These are phyloP conservation scores for Ochropleura leucogaster DNA, from an alignment of 2,888 invertebrate genomes.

Conservation along the genomic window DNA sequence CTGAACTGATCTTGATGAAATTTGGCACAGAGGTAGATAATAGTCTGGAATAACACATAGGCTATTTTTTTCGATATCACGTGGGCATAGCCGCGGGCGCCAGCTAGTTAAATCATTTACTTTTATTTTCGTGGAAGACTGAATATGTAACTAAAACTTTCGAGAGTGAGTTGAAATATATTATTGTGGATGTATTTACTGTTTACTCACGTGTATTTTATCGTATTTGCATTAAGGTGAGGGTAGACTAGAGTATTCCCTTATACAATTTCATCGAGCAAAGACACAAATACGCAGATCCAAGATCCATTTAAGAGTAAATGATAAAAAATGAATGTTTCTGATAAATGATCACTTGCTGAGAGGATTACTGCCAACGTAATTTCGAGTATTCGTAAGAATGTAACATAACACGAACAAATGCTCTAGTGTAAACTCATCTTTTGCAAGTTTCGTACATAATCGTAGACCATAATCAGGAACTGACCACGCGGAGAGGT, in stretches of 20 bases:
- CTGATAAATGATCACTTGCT: neutral
- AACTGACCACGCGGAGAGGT: conserved; percentile 49
- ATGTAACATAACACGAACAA: neutral
- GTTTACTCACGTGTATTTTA: conserved; percentile 28
- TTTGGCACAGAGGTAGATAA: too few species aligned
- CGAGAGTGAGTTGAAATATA: neutral
- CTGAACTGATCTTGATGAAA: too few species aligned
- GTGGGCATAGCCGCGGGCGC: too few species aligned
- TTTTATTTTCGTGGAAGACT: conserved; percentile 13
- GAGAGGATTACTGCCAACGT: neutral
- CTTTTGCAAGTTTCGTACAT: conserved; percentile 21
- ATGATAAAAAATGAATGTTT: neutral
- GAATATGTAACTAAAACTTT: conserved; percentile 5
- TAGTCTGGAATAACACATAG: too few species aligned
- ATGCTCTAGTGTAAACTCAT: conserved; percentile 3
- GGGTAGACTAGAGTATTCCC: neutral
- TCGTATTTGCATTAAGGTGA: conserved; percentile 5
- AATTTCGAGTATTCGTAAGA: neutral
- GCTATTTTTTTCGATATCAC: too few species aligned
- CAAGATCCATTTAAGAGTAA: neutral
- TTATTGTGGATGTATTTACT: conserved; percentile 10
- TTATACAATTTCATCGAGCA: neutral
- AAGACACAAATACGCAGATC: neutral
- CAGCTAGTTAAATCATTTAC: neutral
- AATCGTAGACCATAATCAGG: conserved; percentile 34